phyloP scores from a whole-genome alignment of 2,888 invertebrate species.

The Acanthacorydalis orientalis region DNA sequence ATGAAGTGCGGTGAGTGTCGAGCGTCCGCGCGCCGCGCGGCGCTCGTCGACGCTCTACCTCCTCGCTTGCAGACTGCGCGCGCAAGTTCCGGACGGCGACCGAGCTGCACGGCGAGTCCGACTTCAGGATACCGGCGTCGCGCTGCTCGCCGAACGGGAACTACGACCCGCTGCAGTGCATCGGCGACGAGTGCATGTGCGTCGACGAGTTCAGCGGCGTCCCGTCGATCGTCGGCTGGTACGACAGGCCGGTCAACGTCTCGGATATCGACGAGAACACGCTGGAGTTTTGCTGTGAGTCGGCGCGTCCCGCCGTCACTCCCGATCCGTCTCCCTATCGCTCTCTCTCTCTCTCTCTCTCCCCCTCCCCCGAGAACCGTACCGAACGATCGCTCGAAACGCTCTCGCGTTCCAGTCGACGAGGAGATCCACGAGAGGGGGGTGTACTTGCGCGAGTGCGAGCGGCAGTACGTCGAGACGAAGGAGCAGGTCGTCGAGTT shows the following conservation, averaged over 20 bases:
- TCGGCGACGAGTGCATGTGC: constrained; percentile 39
- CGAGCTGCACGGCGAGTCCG: constrained; percentile 20
- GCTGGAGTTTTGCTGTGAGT: constrained; percentile 22
- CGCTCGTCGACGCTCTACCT: background rate
- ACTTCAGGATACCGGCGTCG: constrained; percentile 20
- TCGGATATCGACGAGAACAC: constrained; percentile 17
- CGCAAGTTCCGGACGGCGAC: constrained; percentile 32
- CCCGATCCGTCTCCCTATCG: no score
- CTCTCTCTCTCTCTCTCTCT: background rate
- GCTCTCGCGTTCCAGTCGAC: constrained; percentile 19
- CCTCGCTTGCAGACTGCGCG: constrained; percentile 35
- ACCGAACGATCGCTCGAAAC: no score
- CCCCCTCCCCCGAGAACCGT: no score
- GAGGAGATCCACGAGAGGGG: constrained; percentile 19
- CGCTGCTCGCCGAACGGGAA: constrained; percentile 49
- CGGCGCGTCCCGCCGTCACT: background rate
- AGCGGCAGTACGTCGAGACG: constrained; percentile 18
- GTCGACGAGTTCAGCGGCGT: constrained; percentile 36
- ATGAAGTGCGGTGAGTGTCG: constrained; percentile 41
- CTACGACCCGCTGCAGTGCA: constrained; percentile 49
- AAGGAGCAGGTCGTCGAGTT: constrained; percentile 19
- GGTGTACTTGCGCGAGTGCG: constrained; percentile 26
- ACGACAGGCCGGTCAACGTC: constrained; percentile 17
- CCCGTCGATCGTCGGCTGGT: constrained; percentile 19
- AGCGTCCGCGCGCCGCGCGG: background rate